Conservation (phyloP, 2,888 invertebrate genomes). For the Tuta absoluta region DNA sequence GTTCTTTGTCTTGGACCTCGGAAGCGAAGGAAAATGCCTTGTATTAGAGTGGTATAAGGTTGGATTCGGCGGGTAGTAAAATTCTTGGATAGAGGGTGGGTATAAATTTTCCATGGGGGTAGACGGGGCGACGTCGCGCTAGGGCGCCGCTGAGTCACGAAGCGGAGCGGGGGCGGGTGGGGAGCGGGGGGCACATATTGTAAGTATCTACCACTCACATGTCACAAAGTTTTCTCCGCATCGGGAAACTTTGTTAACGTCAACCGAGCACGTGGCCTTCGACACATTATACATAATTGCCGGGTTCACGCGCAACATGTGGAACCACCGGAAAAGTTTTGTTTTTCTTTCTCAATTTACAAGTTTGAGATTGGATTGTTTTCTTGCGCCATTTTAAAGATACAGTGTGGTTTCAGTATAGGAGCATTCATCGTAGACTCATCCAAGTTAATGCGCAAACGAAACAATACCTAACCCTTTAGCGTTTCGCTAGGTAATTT, state of each 20-base stretch:
- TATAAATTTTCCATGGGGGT: constrained; percentile 81
- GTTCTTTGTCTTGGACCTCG: constrained; percentile 71
- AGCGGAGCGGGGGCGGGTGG: constrained; percentile 50
- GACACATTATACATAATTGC: constrained; percentile 71
- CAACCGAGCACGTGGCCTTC: constrained; percentile 79
- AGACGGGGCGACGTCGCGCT: constrained; percentile 80
- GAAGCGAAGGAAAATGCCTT: constrained; percentile 50
- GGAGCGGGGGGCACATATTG: constrained; percentile 66
- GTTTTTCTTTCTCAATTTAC: neutral
- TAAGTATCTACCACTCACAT: constrained; percentile 80
- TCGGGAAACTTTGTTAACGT: constrained; percentile 81
- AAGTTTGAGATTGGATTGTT: neutral
- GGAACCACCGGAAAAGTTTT: constrained; percentile 31
- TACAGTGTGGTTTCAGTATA: neutral
- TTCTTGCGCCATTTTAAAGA: neutral
- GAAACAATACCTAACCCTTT: neutral
- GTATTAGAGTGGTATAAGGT: constrained; percentile 54
- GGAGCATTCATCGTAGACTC: neutral
- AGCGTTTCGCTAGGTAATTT: neutral
- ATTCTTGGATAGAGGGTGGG: constrained; percentile 77
- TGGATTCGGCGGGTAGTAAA: constrained; percentile 59
- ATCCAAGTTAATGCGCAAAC: neutral
- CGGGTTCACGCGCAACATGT: constrained; percentile 56
- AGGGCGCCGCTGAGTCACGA: constrained; percentile 80
- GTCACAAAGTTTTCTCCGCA: constrained; percentile 81